Percentiles rank a stretch among this genome's conserved stretches.
These are phyloP conservation scores for Fukomys damarensis DNA, from an alignment of 2,113 vertebrate genomes.

Conservation along the genomic window DNA sequence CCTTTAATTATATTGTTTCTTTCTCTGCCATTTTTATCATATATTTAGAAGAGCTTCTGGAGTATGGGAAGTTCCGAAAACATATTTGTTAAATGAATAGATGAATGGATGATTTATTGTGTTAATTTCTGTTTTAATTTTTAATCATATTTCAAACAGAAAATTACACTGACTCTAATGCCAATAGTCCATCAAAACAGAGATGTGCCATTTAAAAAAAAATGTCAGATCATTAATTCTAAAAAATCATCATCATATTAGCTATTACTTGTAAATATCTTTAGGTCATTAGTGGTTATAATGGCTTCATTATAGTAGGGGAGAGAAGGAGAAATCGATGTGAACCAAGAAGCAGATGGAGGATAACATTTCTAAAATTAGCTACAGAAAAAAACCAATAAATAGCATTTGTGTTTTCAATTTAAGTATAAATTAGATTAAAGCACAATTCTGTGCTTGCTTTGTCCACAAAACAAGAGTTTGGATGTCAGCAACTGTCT, in stretches of 20 bases:
- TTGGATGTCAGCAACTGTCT: constrained; percentile 34
- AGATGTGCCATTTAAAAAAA: neutral
- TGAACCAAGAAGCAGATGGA: constrained; percentile 52
- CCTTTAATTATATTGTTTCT: neutral
- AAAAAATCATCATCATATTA: constrained; percentile 59
- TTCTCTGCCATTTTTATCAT: neutral
- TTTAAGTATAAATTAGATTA: constrained; percentile 72
- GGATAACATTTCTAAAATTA: constrained; percentile 68
- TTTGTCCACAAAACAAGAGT: constrained; percentile 41
- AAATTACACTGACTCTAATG: constrained; percentile 3
- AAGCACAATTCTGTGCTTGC: neutral
- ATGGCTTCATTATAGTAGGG: neutral
- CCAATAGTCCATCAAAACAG: constrained; percentile 11
- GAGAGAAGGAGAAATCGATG: constrained; percentile 29
- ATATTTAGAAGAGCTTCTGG: neutral
- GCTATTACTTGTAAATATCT: constrained; percentile 57
- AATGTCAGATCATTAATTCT: constrained; percentile 49
- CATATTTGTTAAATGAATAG: constrained; percentile 22
- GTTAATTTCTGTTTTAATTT: constrained; percentile 50
- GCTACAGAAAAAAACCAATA: constrained; percentile 66
- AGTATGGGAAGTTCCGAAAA: neutral
- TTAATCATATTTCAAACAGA: constrained; percentile 38
- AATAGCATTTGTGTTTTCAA: constrained; percentile 69
- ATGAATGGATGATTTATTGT: neutral
- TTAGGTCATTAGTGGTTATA: constrained; percentile 34